Percentiles rank a stretch among this genome's conserved stretches.
Conservation (phyloP, 1,140 invertebrate genomes). For the Scaptomyza pallida region DNA sequence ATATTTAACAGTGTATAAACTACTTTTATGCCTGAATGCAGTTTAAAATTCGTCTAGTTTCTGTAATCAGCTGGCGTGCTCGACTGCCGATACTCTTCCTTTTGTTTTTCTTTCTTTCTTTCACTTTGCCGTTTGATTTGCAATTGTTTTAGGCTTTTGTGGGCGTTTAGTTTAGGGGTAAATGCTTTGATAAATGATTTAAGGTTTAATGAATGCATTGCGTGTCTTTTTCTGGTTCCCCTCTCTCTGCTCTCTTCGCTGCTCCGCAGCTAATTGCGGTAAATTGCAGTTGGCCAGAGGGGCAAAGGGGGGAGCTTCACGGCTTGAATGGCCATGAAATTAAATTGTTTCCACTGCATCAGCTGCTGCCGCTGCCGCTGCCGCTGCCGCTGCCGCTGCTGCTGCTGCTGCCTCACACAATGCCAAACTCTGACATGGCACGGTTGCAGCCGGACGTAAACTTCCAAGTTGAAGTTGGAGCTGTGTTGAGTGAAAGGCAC, state of each 20-base stretch:
- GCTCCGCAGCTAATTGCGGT: constrained; percentile 61
- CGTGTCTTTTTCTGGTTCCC: constrained; percentile 22
- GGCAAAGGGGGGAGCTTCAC: not conserved
- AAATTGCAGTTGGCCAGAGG: constrained; percentile 45
- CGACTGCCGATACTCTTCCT: constrained; percentile 4
- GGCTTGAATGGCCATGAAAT: constrained; percentile 75
- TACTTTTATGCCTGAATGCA: constrained; percentile 28
- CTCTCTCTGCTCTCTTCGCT: not conserved
- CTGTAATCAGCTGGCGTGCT: too few species aligned
- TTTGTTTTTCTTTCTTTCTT: too few species aligned
- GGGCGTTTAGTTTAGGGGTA: constrained; percentile 32
- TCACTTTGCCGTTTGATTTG: constrained; percentile 26
- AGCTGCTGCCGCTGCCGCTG: constrained; percentile 14
- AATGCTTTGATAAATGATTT: constrained; percentile 10
- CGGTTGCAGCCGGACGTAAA: constrained; percentile 38
- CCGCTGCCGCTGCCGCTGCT: constrained; percentile 44
- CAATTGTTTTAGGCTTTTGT: constrained; percentile 10
- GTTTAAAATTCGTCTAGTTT: not conserved
- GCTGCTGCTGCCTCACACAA: constrained; percentile 22
- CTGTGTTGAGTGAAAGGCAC: constrained; percentile 71
- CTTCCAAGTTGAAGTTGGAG: constrained; percentile 20
- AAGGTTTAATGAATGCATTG: constrained; percentile 33
- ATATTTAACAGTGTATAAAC: not conserved
- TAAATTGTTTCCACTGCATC: constrained; percentile 71
- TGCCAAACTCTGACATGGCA: constrained; percentile 72